Evolutionary conservation across 1,140 invertebrate species (phyloP), one percentile per base, ranked within the genome.

Genomic region (Eufriesea mexicana): DNA sequence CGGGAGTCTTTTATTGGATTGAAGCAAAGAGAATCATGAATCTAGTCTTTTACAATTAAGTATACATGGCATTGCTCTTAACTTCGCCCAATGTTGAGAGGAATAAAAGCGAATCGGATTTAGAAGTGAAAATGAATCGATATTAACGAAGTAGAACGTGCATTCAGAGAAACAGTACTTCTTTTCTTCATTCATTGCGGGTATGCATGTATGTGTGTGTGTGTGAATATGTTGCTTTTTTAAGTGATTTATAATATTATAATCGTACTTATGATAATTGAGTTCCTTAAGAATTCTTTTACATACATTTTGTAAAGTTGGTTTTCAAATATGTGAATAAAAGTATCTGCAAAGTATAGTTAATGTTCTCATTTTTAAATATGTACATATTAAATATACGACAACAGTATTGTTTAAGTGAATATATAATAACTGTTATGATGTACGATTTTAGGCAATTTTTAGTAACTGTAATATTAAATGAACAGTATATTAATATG

Each of bases 1-100:
- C 2, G 49, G 9, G 10, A 20, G 0, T 5, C 35, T 35, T 67
- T 9, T 12, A 49, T 45, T 0, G 61, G 20, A 42, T 12, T 20
- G 10, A 16, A 72, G n/a, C 7, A 55, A 71, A 35, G 20, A 54
- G n/a, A 51, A 20, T 71, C 20, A 12, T 7, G 51, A 67, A 76
- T 82, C 79, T 82, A 82, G 79, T 82, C 79, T 9, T 59, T 16
- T 76, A 51, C 2, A 35, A 75, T 81, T 75, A 74, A 79, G 47
- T 49, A 25, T 74, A 45, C 35, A 18, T 49, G 10, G 14, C 28
- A n/a, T 62, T 62, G 28, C n/a, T 47, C 62, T 62, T 49, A 75
- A 62, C n/a, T 23, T 1, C 14, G 42, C 20, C 7, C 23, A 71
- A 20, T 25, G 59, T 72, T 42, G 20, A 20, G 51, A 10, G 25